Evolutionary conservation across 2,888 invertebrate species (phyloP).

Genomic region (Eristalis intricaria): DNA sequence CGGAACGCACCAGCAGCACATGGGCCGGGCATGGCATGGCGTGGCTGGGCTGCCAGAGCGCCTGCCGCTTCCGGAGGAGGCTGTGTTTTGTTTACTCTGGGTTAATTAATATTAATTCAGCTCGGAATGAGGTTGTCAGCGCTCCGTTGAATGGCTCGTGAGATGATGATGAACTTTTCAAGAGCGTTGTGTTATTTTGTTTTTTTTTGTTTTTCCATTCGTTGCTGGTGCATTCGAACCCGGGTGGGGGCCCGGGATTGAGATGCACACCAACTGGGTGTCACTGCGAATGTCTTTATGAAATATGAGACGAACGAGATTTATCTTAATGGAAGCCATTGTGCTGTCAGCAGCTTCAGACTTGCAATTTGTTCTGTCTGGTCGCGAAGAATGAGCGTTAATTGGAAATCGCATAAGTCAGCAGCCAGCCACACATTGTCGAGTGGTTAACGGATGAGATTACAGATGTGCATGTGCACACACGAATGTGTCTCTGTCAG

Average conservation of each 20-base stretch:
- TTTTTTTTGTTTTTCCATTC: slow-evolving; percentile 42
- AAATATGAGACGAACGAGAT: slow-evolving; percentile 68
- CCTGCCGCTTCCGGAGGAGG: slow-evolving; percentile 61
- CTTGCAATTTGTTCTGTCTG: slow-evolving; percentile 58
- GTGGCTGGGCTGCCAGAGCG: slow-evolving; percentile 24
- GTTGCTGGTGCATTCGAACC: neutral
- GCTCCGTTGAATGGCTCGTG: slow-evolving; percentile 54
- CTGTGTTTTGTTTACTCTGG: slow-evolving; percentile 61
- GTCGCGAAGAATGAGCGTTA: slow-evolving; percentile 42
- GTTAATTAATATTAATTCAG: slow-evolving; percentile 72
- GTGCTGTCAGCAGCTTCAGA: slow-evolving; percentile 66
- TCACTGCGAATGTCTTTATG: slow-evolving; percentile 54
- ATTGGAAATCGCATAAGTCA: slow-evolving; percentile 52
- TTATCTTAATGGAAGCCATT: slow-evolving; percentile 71
- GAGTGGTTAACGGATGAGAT: neutral
- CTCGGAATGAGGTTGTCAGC: slow-evolving; percentile 65
- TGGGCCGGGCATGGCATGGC: slow-evolving; percentile 19
- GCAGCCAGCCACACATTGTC: neutral
- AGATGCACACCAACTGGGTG: slow-evolving; percentile 58
- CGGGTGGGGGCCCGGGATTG: neutral
- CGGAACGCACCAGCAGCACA: slow-evolving; percentile 10
- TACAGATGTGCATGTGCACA: neutral
- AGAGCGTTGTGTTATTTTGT: slow-evolving; percentile 40
- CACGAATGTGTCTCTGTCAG: neutral
- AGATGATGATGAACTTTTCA: slow-evolving; percentile 71